phyloP scores from a whole-genome alignment of 2,113 vertebrate species.

The Baryphthengus martii region DNA sequence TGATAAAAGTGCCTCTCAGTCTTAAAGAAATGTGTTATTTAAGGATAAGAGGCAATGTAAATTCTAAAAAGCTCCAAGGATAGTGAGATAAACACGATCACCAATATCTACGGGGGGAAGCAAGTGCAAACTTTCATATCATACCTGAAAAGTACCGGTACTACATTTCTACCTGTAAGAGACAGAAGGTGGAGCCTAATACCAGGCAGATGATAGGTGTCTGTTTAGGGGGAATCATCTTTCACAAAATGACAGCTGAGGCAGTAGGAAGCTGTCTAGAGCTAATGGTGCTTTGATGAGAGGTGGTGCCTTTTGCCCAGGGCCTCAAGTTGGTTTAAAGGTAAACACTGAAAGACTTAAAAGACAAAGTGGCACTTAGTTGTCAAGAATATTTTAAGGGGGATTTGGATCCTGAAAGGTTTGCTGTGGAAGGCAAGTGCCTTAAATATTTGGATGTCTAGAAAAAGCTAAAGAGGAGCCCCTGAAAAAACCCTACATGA shows the following conservation, averaged over 20 bases:
- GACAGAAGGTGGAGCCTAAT: not conserved
- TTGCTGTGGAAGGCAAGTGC: not conserved
- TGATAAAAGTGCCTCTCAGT: not conserved
- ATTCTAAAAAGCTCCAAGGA: not conserved
- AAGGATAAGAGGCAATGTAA: not conserved
- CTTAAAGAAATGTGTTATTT: not conserved
- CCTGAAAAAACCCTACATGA: not conserved
- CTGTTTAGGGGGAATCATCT: not conserved
- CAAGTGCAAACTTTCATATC: not conserved
- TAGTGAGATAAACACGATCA: not conserved
- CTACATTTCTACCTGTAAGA: not conserved
- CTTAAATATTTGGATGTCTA: not conserved
- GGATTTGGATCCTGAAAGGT: not conserved
- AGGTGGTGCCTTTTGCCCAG: not conserved
- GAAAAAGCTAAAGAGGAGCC: not conserved
- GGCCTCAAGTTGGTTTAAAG: not conserved
- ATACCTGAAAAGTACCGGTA: not conserved
- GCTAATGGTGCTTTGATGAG: not conserved
- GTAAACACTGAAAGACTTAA: not conserved
- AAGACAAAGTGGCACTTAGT: not conserved
- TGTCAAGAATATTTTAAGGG: not conserved
- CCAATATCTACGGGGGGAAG: not conserved
- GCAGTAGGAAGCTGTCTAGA: not conserved
- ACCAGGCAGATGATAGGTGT: not conserved
- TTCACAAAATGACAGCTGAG: not conserved